Evolutionary conservation across 2,797 vertebrate species (phyloP), one percentile per base, ranked within the genome.

Genomic region (Xenops minutus): DNA sequence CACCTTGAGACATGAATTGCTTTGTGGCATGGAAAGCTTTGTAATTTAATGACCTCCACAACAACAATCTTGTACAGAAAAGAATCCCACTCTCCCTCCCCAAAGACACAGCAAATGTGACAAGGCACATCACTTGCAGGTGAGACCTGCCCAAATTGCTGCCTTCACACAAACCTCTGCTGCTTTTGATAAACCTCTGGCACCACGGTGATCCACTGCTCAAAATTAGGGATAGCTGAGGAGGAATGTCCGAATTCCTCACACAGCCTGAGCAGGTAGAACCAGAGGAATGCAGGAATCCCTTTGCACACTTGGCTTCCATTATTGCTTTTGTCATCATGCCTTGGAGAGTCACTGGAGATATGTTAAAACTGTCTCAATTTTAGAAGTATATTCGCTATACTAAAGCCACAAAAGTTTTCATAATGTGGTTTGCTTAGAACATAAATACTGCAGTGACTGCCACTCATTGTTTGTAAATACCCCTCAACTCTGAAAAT

Each of bases 231-330:
- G 77, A 9, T 62, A 39, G 14, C 36, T 54, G 52, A 27, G 14
- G 43, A 52, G 48, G 37, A 58, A 46, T 46, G 29, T 59, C 49
- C 0, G 2, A 68, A 32, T 78, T 78, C 23, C 16, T 81, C 7
- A 1, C 3, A 1, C 1, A 1, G 3, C 30, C 49, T 32, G 29
- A 67, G 52, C 16, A 58, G 30, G 62, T 37, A 64, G 29, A 67
- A 29, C 14, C 3, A 3, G 23, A 67, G 58, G 54, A 48, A 27
- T 19, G 17, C 32, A 67, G 43, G 49, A 26, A 51, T 43, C 49
- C 5, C 21, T 76, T 29, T 29, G 44, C 23, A 10, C 0, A 0
- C 14, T 36, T n/a, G 52, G 6, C 30, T 89, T 4, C 29, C 2
- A 0, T 27, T 73, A 56, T 32, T 75, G 16, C 34, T 32, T 85